phyloP scores from a whole-genome alignment of 2,113 vertebrate genomes.

The Chaetorhynchus papuensis region DNA sequence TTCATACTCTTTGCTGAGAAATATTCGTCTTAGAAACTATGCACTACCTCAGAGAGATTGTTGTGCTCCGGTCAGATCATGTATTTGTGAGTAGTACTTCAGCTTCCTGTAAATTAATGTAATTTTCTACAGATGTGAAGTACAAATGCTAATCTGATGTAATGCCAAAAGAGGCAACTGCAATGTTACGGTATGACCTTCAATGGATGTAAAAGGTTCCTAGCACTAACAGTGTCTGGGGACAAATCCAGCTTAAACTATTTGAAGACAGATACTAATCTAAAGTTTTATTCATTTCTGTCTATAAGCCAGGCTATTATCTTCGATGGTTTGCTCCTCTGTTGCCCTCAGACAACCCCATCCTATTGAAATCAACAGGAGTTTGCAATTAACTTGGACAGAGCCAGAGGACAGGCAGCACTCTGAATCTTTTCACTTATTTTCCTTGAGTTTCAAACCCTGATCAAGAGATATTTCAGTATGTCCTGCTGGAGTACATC shows the following conservation, averaged over 20 bases:
- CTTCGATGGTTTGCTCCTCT: not conserved
- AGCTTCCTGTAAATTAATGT: not conserved
- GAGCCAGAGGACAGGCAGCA: not conserved
- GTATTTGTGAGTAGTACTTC: not conserved
- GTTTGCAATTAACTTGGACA: not conserved
- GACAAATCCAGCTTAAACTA: not conserved
- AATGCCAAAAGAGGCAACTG: not conserved
- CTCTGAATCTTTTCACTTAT: not conserved
- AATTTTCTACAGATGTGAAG: not conserved
- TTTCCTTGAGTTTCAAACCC: not conserved
- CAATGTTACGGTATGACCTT: not conserved
- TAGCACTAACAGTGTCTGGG: not conserved
- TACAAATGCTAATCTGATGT: not conserved
- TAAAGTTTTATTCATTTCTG: not conserved
- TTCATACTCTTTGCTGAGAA: not conserved
- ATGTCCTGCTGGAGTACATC: not conserved
- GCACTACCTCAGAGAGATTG: not conserved
- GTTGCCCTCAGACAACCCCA: not conserved
- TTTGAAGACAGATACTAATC: not conserved
- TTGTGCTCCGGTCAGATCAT: not conserved
- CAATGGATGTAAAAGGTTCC: not conserved
- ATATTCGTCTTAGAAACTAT: not conserved
- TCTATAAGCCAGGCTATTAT: not conserved
- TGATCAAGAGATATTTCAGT: not conserved
- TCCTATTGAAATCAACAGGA: constrained; percentile 1